Base-by-base conservation (phyloP, 1,140 invertebrate genomes). In the Drosophila sp. region DNA sequence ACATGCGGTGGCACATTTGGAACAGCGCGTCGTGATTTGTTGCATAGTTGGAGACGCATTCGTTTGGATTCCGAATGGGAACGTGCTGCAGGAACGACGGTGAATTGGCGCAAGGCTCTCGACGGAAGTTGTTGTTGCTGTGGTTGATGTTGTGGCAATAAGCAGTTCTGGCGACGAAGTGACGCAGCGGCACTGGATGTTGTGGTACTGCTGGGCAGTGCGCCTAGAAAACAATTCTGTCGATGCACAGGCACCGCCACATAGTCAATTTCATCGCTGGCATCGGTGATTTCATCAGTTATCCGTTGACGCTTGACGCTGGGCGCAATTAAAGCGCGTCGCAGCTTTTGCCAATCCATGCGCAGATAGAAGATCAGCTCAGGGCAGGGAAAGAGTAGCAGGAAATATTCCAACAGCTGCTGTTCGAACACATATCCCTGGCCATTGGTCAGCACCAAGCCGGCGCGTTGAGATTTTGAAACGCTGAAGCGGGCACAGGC, bases 171-270 rank as follows among this genome's bases (percentile, higher is more conserved):
- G 18, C 66, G 81, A 38, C 54, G 81, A 27, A 78, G 1, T 21
- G 21, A 21, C 1, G 21, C 21, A 21, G 21, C 21, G 21, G 21
- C 21, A 21, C 1, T 2, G 4, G 21, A 62, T 0, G 57, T 14
- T 16, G 46, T 45, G 8, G 32, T 72, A 36, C 50, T 18, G 27
- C 21, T 50, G 13, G 89, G 89, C 13, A 87, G 21, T 6, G 41
- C 63, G 25, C 90, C 90, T 0, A 91, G 45, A 18, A 91, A 91
- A 41, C 90, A 91, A 38, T 91, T 91, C 45, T 91, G 90, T 4
- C 90, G 76, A 62, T 67, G 70, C 8, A 91, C 90, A 3, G 90
- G 75, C 25, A 81, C 84, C 2, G 80, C 83, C 21, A 54, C 58
- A 50, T 90, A 80, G 4, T 89, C 76, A 25, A 34, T 11, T 6